Conservation (phyloP, 2,797 vertebrate species). For the Decapterus maruadsi region DNA sequence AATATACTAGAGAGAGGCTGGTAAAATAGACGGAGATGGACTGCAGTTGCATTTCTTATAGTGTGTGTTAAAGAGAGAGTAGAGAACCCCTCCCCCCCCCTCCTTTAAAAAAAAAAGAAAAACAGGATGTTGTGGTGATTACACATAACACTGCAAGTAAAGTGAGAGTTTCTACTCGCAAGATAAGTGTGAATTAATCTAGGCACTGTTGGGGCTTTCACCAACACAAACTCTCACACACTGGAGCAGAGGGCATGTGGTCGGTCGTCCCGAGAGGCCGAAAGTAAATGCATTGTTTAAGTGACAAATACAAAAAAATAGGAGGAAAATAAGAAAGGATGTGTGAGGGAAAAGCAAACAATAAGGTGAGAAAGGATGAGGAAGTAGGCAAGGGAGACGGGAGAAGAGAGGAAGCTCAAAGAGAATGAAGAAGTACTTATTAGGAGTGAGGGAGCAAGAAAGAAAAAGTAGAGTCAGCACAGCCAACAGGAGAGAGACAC, state of each 20-base stretch:
- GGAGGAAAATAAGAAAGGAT: not conserved
- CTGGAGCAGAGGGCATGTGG: not conserved
- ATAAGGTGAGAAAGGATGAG: not conserved
- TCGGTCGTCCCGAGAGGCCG: not conserved
- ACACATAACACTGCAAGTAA: not conserved
- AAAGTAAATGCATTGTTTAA: not conserved
- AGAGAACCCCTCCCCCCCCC: not conserved
- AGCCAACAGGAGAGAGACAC: constrained; percentile 17
- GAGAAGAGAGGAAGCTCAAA: constrained; percentile 20
- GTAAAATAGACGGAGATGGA: not conserved
- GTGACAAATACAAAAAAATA: not conserved
- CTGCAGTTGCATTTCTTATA: not conserved
- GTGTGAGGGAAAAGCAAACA: not conserved
- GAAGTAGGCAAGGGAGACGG: not conserved
- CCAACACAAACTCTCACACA: not conserved
- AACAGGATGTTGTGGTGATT: constrained; percentile 9
- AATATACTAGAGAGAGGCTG: not conserved
- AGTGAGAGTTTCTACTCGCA: constrained; percentile 16
- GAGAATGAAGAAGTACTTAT: constrained; percentile 29
- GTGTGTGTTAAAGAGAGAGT: not conserved
- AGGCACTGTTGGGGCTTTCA: not conserved
- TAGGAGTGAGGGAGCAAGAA: not conserved
- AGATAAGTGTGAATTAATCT: constrained; percentile 38
- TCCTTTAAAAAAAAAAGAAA: not conserved
- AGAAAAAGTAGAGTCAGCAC: not conserved